A percentile compares a stretch with the other conserved stretches of the same genome.
Evolutionary conservation across 37 sponge, comb jelly and placozoan genomes (phyloP).

Genomic region (Cliona cf. orientalis): DNA sequence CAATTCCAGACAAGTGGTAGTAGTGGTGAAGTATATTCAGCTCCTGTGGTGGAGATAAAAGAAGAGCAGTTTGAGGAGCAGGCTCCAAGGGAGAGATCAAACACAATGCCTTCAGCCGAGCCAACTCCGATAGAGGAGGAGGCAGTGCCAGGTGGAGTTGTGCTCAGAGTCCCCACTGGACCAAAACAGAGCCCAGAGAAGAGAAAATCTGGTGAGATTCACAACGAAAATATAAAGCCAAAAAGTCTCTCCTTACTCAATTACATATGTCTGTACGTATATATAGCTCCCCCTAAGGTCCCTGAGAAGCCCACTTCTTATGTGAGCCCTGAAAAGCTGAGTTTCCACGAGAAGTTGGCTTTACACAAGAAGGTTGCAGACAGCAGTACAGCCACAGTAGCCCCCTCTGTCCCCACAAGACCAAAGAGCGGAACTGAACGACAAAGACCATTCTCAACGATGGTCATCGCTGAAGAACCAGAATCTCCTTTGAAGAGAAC

Average conservation of each 20-base stretch:
- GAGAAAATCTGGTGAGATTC: neutral
- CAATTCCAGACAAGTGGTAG: too few species aligned
- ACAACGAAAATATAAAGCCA: neutral
- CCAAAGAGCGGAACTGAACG: neutral
- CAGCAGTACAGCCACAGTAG: too few species aligned
- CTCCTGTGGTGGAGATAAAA: neutral
- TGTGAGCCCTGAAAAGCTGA: slow-evolving; percentile 44
- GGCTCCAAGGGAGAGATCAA: neutral
- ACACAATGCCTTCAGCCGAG: neutral
- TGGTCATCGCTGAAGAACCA: too few species aligned
- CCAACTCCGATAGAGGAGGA: neutral
- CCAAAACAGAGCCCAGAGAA: neutral
- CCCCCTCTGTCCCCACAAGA: neutral
- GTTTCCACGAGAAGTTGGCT: slow-evolving; percentile 54
- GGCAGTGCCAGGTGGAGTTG: neutral
- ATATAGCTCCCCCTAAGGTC: slow-evolving; percentile 34
- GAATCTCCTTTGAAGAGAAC: too few species aligned
- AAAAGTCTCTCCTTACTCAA: neutral
- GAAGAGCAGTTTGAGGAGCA: neutral
- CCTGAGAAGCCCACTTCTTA: slow-evolving; percentile 17
- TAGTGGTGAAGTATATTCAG: too few species aligned
- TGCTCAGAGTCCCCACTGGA: neutral
- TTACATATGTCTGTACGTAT: neutral
- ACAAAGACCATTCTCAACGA: too few species aligned
- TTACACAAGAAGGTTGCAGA: slow-evolving; percentile 38